phyloP scores from a whole-genome alignment of 2,888 invertebrate genomes.

The Catocala sponsa region DNA sequence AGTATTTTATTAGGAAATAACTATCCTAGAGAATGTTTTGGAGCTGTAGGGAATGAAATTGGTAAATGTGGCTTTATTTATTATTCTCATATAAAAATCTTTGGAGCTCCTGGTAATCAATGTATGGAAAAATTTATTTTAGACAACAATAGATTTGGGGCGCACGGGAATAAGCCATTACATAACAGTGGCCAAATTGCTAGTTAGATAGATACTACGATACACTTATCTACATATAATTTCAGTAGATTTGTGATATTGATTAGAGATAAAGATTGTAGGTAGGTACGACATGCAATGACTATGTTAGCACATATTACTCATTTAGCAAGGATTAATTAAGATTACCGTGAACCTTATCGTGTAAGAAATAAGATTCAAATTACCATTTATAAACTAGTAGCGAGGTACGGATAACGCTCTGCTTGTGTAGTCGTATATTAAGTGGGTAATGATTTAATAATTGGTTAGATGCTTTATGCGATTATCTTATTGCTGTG shows the following conservation, averaged over 20 bases:
- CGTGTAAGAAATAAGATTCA: neutral
- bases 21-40: no score
- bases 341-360: neutral
- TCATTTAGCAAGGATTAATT: neutral
- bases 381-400: neutral
- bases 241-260: slow-evolving; percentile 2
- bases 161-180: no score
- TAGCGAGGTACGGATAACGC: neutral
- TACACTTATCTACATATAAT: no score
- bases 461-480: neutral
- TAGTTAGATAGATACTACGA: no score
- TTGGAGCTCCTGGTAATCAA: no score
- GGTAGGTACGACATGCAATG: neutral
- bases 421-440: slow-evolving; percentile 8
- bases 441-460: slow-evolving; percentile 10
- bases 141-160: no score
- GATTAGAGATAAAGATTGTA: slow-evolving; percentile 7
- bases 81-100: no score
- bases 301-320: slow-evolving; percentile 10
- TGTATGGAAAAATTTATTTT: no score
- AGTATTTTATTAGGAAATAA: no score
- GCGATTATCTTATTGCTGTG: neutral
- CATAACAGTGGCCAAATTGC: no score
- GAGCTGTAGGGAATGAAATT: no score
- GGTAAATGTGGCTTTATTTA: no score